Evolutionary conservation across 2,113 vertebrate species (phyloP).

Genomic region (Eulacestoma nigropectus): DNA sequence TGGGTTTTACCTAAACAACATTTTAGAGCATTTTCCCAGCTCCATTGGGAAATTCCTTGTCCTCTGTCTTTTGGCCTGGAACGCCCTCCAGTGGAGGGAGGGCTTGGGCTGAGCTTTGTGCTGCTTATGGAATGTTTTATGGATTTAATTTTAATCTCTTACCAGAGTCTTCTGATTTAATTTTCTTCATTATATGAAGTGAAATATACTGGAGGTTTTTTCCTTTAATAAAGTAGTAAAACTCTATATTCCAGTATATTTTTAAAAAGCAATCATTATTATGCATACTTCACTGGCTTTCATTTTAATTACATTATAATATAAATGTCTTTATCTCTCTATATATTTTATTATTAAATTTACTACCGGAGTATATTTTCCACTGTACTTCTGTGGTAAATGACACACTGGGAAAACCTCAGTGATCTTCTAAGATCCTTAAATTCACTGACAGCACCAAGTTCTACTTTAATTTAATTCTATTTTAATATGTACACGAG

Average conservation of each 20-base stretch:
- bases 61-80: background rate
- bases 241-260: background rate
- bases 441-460: background rate
- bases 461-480: background rate
- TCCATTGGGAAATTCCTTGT: background rate
- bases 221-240: background rate
- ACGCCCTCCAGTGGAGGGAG: conserved; percentile 50
- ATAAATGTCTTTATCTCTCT: background rate
- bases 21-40: background rate
- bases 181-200: background rate
- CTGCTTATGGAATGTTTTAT: background rate
- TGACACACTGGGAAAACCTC: background rate
- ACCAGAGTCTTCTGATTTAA: background rate
- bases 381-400: background rate
- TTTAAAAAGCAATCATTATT: background rate
- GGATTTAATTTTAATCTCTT: background rate
- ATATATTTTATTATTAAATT: background rate
- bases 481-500: rapidly evolving
- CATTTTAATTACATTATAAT: background rate
- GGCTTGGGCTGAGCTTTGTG: background rate
- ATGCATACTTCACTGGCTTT: background rate
- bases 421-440: background rate
- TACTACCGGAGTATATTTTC: background rate
- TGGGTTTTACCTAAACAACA: background rate
- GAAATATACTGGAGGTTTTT: rapidly evolving